Evolutionary conservation across 2,113 vertebrate species (phyloP).

Genomic region (Ctenodactylus gundi): DNA sequence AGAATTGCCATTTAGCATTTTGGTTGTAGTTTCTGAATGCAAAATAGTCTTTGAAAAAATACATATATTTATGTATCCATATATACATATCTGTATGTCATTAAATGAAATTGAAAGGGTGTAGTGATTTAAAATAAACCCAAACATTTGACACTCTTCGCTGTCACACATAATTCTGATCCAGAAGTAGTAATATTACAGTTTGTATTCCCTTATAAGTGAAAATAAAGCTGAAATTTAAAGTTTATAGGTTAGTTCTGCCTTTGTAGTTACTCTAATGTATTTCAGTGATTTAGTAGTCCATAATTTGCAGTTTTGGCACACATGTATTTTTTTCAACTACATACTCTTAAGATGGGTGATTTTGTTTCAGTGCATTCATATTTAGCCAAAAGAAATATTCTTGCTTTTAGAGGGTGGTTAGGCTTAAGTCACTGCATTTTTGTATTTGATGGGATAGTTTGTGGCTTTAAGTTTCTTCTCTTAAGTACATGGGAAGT

Average conservation of each 20-base stretch:
- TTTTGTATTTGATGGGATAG: not conserved
- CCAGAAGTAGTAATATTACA: not conserved
- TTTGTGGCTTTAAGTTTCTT: not conserved
- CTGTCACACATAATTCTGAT: not conserved
- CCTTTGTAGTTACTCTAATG: not conserved
- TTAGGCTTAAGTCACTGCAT: not conserved
- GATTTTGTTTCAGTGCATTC: not conserved
- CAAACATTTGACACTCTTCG: not conserved
- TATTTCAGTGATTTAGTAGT: conserved; percentile 30
- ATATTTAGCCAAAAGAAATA: conserved; percentile 40
- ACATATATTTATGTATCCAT: not conserved
- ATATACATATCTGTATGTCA: not conserved
- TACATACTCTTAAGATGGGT: not conserved
- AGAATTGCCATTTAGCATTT: not conserved
- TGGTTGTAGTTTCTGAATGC: conserved; percentile 26
- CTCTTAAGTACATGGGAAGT: not conserved
- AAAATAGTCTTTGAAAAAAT: conserved; percentile 15
- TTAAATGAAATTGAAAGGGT: not conserved
- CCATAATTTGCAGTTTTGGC: not conserved
- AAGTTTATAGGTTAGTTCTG: not conserved
- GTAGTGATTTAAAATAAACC: conserved; percentile 17
- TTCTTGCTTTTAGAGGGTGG: not conserved
- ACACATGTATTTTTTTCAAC: not conserved
- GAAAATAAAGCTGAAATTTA: conserved; percentile 19
- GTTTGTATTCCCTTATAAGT: not conserved